Percentiles rank a stretch among this genome's conserved stretches.
phyloP scores from a whole-genome alignment of 2,797 vertebrate genomes.

The Cephalopachus bancanus region DNA sequence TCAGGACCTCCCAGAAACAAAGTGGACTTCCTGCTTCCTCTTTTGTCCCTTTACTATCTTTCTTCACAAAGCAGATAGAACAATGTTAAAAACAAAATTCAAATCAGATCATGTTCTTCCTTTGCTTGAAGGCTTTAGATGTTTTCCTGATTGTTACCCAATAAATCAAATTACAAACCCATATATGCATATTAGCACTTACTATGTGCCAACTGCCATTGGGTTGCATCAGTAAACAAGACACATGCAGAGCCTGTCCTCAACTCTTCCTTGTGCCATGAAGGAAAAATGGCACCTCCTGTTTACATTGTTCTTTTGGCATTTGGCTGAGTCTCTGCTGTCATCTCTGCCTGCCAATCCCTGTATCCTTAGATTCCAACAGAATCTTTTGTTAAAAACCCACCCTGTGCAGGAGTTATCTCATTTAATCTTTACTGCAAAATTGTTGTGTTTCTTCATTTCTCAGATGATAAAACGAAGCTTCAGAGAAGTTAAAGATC shows the following conservation, averaged over 20 bases:
- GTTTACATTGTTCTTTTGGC: background rate
- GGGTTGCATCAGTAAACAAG: background rate
- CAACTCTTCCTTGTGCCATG: background rate
- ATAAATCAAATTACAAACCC: background rate
- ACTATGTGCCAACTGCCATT: background rate
- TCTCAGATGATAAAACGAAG: background rate
- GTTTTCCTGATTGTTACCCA: background rate
- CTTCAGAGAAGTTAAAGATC: background rate
- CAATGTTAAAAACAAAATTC: background rate
- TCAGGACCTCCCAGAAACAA: background rate
- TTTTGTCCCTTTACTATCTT: background rate
- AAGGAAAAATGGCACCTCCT: background rate
- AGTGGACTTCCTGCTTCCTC: background rate
- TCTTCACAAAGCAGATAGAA: background rate
- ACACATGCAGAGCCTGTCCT: fast-evolving
- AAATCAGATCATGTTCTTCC: background rate
- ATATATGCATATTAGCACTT: background rate
- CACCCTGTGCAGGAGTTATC: no score
- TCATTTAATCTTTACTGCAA: background rate
- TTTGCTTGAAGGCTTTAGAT: background rate
- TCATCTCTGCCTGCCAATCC: background rate
- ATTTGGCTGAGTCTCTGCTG: background rate
- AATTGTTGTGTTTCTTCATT: background rate
- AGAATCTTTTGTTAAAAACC: background rate
- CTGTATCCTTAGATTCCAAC: background rate